Evolutionary conservation across 1,140 invertebrate species (phyloP), one percentile per base, ranked within the genome.

Genomic region (Trachymyrmex septentrionalis): DNA sequence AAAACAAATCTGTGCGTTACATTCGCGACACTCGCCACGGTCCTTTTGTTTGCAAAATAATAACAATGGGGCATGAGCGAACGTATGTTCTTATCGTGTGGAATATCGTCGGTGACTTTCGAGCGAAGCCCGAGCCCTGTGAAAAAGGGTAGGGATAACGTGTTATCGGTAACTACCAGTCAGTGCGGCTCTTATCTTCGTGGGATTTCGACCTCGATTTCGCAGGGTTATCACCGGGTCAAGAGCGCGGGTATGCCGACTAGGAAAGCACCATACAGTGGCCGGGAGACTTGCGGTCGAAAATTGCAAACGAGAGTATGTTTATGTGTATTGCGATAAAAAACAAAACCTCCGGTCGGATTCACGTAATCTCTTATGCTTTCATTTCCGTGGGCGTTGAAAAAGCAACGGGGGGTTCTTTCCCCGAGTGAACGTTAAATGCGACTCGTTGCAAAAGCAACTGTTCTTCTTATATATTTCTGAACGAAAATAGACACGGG

Each of bases 191-290:
- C 76, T 86, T 86, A 86, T 86, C 84, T 86, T 59, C 1, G 84
- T 21, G 76, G 84, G 63, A 86, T 86, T 86, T 86, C 84, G 76
- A 67, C 75, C 84, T 81, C 84, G 84, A 86, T 86, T 81, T 69
- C 76, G 34, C 64, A 50, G 53, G 84, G 84, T 86, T 86, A 86
- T 86, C 84, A 50, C n/a, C 64, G 76, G 84, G 84, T 86, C 84
- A 86, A 86, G 84, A 69, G 38, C 84, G 50, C 53, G 59, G 38
- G n/a, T 57, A n/a, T 34, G 27, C 55, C 67, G 38, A 12, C 19
- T 30, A 34, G 34, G 64, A 24, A 59, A 59, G 78, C 6, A 12
- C 34, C 34, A 48, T 27, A 16, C 21, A 61, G 53, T n/a, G n/a
- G n/a, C n/a, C n/a, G 14, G 16, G 24, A 19, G 48, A 80, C 63